phyloP scores from a whole-genome alignment of 2,888 invertebrate genomes.

The Timema podura region DNA sequence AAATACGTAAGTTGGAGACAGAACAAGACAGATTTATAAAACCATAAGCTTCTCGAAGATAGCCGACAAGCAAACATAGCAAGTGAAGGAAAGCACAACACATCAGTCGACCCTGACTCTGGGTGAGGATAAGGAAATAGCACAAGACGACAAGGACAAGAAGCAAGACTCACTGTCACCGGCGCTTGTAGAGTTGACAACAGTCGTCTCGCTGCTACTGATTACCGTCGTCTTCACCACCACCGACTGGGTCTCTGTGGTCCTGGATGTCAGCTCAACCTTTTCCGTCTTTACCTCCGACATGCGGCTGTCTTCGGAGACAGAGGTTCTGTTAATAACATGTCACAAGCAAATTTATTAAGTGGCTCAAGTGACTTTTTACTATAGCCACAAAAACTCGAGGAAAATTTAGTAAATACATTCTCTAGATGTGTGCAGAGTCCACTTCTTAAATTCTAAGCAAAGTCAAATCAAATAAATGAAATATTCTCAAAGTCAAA shows the following conservation, averaged over 20 bases:
- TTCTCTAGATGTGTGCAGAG: too few relatives aligned
- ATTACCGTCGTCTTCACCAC: conserved; percentile 27
- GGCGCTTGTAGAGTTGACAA: conserved; percentile 22
- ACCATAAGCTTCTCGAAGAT: too few relatives aligned
- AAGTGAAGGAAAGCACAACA: too few relatives aligned
- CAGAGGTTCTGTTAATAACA: conserved; percentile 12
- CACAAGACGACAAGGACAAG: not conserved
- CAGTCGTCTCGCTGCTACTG: conserved; percentile 23
- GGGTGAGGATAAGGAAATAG: too few relatives aligned
- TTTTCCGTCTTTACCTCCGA: conserved; percentile 23
- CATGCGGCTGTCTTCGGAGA: conserved; percentile 21
- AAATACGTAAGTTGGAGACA: too few relatives aligned
- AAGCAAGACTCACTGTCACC: conserved; percentile 27
- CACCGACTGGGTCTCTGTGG: conserved; percentile 26
- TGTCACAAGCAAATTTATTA: not conserved
- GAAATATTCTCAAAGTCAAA: too few relatives aligned
- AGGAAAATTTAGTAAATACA: not conserved
- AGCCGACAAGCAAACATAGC: too few relatives aligned
- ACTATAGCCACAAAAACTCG: not conserved
- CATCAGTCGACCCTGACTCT: too few relatives aligned
- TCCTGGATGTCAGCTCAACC: conserved; percentile 20
- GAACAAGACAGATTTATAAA: too few relatives aligned
- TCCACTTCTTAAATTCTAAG: too few relatives aligned
- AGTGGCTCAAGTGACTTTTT: not conserved
- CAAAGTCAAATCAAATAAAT: too few relatives aligned